These are phyloP conservation scores for Spea multiplicata DNA, from an alignment of 2,113 vertebrate genomes.

Conservation along the genomic window DNA sequence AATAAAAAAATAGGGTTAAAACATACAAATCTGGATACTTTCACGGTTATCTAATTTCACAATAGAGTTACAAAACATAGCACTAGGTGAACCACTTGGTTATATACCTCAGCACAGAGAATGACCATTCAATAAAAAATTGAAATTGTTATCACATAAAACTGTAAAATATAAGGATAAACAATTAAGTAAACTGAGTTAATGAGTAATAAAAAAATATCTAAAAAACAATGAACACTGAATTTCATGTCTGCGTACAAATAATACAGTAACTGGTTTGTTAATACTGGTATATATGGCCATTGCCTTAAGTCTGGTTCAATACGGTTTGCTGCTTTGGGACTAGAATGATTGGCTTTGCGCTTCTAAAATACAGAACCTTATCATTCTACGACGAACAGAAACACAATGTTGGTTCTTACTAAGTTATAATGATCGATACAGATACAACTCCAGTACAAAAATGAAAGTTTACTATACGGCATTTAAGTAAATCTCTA, in stretches of 20 bases:
- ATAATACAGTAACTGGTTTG: neutral
- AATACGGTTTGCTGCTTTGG: neutral
- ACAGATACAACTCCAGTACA: neutral
- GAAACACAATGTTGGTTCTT: neutral
- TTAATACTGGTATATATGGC: neutral
- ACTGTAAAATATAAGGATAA: neutral
- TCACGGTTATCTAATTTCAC: neutral
- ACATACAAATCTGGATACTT: no score
- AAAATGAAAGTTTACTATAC: neutral
- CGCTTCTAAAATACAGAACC: neutral
- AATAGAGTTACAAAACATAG: neutral
- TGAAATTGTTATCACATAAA: neutral
- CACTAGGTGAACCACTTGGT: neutral
- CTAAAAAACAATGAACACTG: no score
- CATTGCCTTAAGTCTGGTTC: slow-evolving; percentile 1
- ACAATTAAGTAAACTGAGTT: neutral
- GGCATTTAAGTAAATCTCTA: neutral
- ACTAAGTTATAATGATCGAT: neutral
- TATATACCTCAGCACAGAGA: neutral
- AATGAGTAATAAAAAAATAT: no score
- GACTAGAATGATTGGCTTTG: neutral
- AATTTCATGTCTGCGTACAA: no score
- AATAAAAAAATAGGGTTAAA: no score
- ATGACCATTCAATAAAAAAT: neutral
- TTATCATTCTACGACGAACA: neutral